These are phyloP conservation scores for Julus scanicus DNA, from an alignment of 2,888 invertebrate species.

Conservation along the genomic window DNA sequence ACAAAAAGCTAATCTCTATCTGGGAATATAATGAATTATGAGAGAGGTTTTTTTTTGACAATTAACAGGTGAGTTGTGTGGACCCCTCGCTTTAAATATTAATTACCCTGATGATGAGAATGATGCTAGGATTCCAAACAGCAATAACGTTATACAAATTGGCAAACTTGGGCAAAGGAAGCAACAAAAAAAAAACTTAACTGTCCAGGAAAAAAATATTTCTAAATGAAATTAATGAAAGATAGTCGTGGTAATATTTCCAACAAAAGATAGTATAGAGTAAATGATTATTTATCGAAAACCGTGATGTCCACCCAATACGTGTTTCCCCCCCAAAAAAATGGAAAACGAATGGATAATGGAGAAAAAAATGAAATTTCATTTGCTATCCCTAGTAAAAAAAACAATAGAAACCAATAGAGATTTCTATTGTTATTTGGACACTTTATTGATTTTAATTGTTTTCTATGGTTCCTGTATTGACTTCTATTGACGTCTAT, in stretches of 20 bases:
- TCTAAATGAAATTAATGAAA: not conserved
- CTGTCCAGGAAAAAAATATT: slow-evolving; percentile 22
- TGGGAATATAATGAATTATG: not conserved
- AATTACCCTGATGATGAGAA: slow-evolving; percentile 43
- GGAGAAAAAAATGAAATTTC: too few species aligned
- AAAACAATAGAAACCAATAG: too few species aligned
- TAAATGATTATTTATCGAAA: not conserved
- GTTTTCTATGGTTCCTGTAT: too few species aligned
- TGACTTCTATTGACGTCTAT: too few species aligned
- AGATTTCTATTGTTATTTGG: too few species aligned
- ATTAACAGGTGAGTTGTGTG: slow-evolving; percentile 25
- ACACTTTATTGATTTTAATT: too few species aligned
- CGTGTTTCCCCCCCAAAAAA: not conserved
- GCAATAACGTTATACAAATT: slow-evolving; percentile 31
- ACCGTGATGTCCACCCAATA: not conserved
- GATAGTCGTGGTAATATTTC: not conserved
- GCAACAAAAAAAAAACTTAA: not conserved
- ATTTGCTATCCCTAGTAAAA: too few species aligned
- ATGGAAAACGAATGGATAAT: too few species aligned
- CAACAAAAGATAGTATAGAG: not conserved
- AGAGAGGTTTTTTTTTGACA: slow-evolving; percentile 39
- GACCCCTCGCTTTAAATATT: slow-evolving; percentile 43
- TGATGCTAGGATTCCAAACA: slow-evolving; percentile 37
- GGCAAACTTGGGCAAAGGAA: slow-evolving; percentile 41
- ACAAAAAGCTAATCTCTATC: slow-evolving; percentile 41